phyloP scores from a whole-genome alignment of 2,888 invertebrate genomes.

The Trissoscelio sp. region DNA sequence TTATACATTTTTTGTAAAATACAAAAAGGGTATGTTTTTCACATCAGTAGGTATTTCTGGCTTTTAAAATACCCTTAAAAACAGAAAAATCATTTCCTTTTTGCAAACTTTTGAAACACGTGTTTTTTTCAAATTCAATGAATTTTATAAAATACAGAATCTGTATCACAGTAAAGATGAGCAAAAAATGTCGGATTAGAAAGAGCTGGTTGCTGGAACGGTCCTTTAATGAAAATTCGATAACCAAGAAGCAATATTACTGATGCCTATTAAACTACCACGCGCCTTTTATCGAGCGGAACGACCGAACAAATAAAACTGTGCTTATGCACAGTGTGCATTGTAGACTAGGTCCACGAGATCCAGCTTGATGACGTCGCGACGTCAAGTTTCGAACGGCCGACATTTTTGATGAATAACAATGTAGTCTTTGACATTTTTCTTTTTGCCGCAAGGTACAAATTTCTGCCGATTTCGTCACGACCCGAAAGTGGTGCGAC shows the following conservation, averaged over 20 bases:
- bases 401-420: neutral
- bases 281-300: constrained; percentile 72
- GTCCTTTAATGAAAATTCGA: constrained; percentile 61
- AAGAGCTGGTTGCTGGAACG: constrained; percentile 21
- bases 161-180: no score
- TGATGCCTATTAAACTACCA: constrained; percentile 78
- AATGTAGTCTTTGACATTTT: neutral
- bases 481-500: constrained; percentile 74
- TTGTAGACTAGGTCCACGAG: constrained; percentile 20
- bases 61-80: no score
- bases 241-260: constrained; percentile 82
- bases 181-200: no score
- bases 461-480: constrained; percentile 15
- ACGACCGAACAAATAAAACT: constrained; percentile 52
- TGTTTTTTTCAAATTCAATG: no score
- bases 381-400: neutral
- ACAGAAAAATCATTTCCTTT: no score
- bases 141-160: no score
- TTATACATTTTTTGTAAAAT: no score
- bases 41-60: no score
- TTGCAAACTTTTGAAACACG: no score
- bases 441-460: neutral
- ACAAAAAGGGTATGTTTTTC: no score
- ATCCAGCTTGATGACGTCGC: constrained; percentile 12
- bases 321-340: neutral